Percentiles rank a stretch among this genome's conserved stretches.
These are phyloP conservation scores for Bradypus variegatus DNA, from an alignment of 2,797 vertebrate species.

Conservation along the genomic window DNA sequence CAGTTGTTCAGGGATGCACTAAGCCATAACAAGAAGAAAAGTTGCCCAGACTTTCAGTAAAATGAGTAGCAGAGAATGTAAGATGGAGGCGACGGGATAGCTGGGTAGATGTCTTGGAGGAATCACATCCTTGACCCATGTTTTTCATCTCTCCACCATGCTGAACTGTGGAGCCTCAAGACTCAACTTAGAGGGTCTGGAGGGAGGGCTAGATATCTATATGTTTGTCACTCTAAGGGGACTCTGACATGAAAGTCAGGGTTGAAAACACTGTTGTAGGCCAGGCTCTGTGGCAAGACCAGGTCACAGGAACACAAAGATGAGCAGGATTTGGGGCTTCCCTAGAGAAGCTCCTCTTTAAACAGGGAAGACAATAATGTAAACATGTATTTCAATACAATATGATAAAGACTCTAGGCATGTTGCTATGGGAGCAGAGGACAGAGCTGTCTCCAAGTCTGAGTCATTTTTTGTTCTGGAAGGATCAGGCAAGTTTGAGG, in stretches of 20 bases:
- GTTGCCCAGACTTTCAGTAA: background rate
- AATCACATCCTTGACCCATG: background rate
- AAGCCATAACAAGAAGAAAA: background rate
- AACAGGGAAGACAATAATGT: background rate
- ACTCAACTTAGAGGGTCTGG: background rate
- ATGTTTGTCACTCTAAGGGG: background rate
- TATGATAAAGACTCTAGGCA: background rate
- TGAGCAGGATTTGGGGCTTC: background rate
- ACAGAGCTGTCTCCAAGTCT: background rate
- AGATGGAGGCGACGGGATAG: accelerated
- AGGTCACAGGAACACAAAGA: background rate
- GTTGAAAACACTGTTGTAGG: background rate
- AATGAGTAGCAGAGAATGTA: background rate
- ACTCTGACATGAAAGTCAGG: background rate
- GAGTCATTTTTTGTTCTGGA: background rate
- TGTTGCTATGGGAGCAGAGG: background rate
- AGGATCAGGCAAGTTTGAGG: background rate
- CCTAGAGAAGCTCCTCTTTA: background rate
- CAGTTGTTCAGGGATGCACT: background rate
- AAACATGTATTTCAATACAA: background rate
- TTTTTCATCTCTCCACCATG: background rate
- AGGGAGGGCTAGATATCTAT: background rate
- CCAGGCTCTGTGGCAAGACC: background rate
- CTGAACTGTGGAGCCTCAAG: background rate
- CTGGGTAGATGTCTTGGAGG: background rate